These are phyloP conservation scores for Phymastichus coffea DNA, from an alignment of 1,140 invertebrate species.

Conservation along the genomic window DNA sequence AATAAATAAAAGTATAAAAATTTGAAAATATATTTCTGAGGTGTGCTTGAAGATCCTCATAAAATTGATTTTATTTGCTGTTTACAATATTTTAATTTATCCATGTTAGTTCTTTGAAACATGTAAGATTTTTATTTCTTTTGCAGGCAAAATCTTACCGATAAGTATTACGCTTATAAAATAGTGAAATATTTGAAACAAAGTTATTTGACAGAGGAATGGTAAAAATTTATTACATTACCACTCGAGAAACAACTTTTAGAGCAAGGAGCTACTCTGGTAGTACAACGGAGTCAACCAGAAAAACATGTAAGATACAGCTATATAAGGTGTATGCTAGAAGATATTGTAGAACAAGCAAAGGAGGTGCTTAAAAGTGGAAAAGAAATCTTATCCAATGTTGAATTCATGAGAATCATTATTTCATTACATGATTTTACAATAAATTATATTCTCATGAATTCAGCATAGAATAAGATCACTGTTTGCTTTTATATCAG, in stretches of 20 bases:
- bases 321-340: slow-evolving; percentile 50
- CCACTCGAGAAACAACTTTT: slow-evolving; percentile 51
- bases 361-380: slow-evolving; percentile 47
- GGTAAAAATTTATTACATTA: slow-evolving; percentile 49
- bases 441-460: no score
- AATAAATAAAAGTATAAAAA: no score
- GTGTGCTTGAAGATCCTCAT: no score
- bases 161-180: slow-evolving; percentile 63
- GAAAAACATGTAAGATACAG: slow-evolving; percentile 52
- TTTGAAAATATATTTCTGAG: no score
- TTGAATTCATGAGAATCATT: no score
- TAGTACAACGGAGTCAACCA: slow-evolving; percentile 67
- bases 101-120: not conserved
- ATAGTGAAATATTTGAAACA: slow-evolving; percentile 58
- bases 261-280: slow-evolving; percentile 59
- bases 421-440: no score
- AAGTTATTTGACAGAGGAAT: slow-evolving; percentile 50
- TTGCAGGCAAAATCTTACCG: slow-evolving; percentile 59
- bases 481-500: no score
- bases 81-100: not conserved
- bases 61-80: slow-evolving; percentile 17
- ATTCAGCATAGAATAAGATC: no score
- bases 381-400: no score
- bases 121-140: not conserved
- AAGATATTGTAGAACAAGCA: slow-evolving; percentile 56